These are phyloP conservation scores for Anastrepha obliqua DNA, from an alignment of 1,140 invertebrate species.

Conservation along the genomic window DNA sequence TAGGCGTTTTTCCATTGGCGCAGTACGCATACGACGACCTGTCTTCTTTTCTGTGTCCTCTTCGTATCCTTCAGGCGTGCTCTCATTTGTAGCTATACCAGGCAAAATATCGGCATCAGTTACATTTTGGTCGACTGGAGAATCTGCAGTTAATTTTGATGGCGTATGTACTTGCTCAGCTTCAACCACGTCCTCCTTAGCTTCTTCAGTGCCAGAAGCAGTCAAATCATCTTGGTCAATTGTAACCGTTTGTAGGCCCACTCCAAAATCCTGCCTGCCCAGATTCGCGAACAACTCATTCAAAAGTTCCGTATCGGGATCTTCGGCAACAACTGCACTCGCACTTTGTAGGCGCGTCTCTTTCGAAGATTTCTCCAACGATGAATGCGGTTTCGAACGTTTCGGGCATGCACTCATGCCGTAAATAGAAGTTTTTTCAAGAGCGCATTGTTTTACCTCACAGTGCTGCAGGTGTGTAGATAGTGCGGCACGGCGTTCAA, in stretches of 20 bases:
- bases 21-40: constrained; percentile 55
- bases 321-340: background rate
- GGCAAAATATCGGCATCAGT: background rate
- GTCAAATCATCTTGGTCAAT: constrained; percentile 63
- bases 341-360: background rate
- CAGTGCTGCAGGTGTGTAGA: constrained; percentile 80
- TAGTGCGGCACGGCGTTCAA: constrained; percentile 81
- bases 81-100: background rate
- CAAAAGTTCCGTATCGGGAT: constrained; percentile 30
- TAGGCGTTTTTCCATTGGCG: constrained; percentile 66
- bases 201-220: constrained; percentile 61
- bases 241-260: constrained; percentile 65
- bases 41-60: constrained; percentile 5
- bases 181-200: background rate
- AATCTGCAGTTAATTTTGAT: background rate
- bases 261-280: constrained; percentile 61
- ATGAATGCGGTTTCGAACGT: background rate
- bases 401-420: background rate
- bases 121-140: background rate
- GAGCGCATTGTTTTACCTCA: constrained; percentile 67
- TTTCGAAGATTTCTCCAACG: background rate
- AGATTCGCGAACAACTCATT: constrained; percentile 67
- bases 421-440: constrained; percentile 59
- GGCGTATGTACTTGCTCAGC: background rate
- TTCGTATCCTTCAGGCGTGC: constrained; percentile 30